Conservation (phyloP, 2,113 vertebrate species). For the Halichoerus grypus region DNA sequence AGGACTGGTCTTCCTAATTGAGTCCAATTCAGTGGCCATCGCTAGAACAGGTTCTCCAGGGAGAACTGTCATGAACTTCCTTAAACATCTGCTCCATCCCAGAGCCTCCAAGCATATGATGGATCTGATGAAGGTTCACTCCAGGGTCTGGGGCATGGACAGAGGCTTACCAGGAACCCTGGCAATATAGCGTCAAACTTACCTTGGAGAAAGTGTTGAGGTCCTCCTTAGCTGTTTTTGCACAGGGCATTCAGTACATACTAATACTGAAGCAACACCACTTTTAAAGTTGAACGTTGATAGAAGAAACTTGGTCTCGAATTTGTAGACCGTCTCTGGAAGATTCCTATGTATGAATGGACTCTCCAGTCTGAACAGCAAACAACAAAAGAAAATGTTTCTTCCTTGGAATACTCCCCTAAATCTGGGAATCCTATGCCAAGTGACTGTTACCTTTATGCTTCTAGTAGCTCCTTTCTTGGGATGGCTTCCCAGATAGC, state of each 20-base stretch:
- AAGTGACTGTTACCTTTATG: background rate
- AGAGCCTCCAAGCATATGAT: too few species aligned
- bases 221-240: background rate
- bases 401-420: background rate
- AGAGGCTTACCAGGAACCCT: background rate
- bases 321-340: background rate
- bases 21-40: background rate
- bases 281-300: background rate
- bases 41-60: background rate
- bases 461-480: background rate
- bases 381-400: background rate
- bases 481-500: background rate
- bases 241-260: background rate
- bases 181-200: background rate
- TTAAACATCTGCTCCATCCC: background rate
- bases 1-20: background rate
- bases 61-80: background rate
- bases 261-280: background rate
- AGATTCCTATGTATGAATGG: background rate
- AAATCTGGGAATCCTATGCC: background rate
- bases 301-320: background rate
- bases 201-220: background rate
- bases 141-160: background rate
- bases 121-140: background rate
- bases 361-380: background rate